A percentile compares a stretch with the other conserved stretches of the same genome.
Evolutionary conservation across 2,797 vertebrate genomes (phyloP).

Genomic region (Galaxias olidus): DNA sequence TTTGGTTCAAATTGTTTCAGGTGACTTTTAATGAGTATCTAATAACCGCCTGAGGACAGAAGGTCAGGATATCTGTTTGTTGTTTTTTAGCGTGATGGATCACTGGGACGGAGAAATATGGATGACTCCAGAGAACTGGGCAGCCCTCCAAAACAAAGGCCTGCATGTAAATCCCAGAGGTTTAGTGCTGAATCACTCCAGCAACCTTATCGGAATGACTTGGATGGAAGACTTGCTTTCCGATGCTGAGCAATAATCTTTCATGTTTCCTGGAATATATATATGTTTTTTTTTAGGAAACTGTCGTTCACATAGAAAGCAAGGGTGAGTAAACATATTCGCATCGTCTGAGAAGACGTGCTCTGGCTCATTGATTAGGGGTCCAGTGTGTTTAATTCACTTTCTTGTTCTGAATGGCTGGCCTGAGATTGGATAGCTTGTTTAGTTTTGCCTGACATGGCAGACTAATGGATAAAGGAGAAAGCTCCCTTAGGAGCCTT

Average conservation of each 20-base stretch:
- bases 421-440: constrained; percentile 63
- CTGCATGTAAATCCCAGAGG: constrained; percentile 61
- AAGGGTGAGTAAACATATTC: too few species aligned
- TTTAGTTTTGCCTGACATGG: constrained; percentile 71
- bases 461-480: constrained; percentile 73
- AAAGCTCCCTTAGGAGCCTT: constrained; percentile 73
- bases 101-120: constrained; percentile 57
- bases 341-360: too few species aligned
- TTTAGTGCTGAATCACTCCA: constrained; percentile 59
- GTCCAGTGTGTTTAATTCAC: background rate
- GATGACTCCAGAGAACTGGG: constrained; percentile 61
- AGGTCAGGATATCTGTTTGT: constrained; percentile 75
- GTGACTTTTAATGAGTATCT: constrained; percentile 81
- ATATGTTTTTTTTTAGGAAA: too few species aligned
- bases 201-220: constrained; percentile 55
- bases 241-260: constrained; percentile 33
- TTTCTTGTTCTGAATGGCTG: constrained; percentile 48
- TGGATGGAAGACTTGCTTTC: constrained; percentile 56
- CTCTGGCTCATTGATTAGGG: too few species aligned
- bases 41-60: constrained; percentile 72
- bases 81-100: constrained; percentile 68
- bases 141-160: constrained; percentile 67
- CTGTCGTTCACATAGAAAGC: too few species aligned
- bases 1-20: constrained; percentile 88
- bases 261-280: constrained; percentile 23